A percentile compares a stretch with the other conserved stretches of the same genome.
Evolutionary conservation across 2,888 invertebrate species (phyloP).

Genomic region (Apoda limacodes): DNA sequence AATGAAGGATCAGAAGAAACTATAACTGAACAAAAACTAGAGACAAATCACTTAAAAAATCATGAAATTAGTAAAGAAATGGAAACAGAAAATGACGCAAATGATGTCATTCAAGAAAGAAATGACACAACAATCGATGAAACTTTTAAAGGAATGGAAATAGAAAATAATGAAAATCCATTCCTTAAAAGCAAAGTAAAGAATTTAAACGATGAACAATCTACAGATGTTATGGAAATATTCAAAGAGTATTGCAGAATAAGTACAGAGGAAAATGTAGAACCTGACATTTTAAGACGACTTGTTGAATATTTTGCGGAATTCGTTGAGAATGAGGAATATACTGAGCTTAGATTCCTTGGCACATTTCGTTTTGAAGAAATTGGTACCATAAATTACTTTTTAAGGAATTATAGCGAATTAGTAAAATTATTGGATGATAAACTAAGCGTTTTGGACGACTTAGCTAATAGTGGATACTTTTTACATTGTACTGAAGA

Average conservation of each 20-base stretch:
- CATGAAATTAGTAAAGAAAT: neutral
- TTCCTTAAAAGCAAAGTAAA: neutral
- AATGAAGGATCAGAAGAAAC: conserved; percentile 1
- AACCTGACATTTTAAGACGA: conserved; percentile 13
- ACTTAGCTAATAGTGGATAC: conserved; percentile 18
- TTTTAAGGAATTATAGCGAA: too few species aligned
- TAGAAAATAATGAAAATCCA: neutral
- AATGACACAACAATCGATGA: conserved; percentile 1
- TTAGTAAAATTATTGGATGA: too few species aligned
- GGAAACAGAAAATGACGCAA: conserved; percentile 1
- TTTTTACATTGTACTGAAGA: conserved; percentile 25
- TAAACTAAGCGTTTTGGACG: conserved; percentile 10
- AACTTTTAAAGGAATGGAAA: neutral
- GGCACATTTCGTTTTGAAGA: conserved; percentile 31
- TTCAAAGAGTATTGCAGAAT: too few species aligned
- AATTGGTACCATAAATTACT: conserved; percentile 24
- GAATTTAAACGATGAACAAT: conserved; percentile 16
- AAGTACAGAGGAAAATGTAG: conserved; percentile 7
- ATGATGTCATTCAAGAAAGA: neutral
- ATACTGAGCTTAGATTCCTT: conserved; percentile 35
- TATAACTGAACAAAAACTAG: neutral
- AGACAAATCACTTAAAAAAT: neutral
- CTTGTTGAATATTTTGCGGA: conserved; percentile 32
- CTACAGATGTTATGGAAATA: conserved; percentile 6
- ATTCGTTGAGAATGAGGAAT: conserved; percentile 23